Evolutionary conservation across 2,113 vertebrate genomes (phyloP).

Genomic region (Anolis carolinensis): DNA sequence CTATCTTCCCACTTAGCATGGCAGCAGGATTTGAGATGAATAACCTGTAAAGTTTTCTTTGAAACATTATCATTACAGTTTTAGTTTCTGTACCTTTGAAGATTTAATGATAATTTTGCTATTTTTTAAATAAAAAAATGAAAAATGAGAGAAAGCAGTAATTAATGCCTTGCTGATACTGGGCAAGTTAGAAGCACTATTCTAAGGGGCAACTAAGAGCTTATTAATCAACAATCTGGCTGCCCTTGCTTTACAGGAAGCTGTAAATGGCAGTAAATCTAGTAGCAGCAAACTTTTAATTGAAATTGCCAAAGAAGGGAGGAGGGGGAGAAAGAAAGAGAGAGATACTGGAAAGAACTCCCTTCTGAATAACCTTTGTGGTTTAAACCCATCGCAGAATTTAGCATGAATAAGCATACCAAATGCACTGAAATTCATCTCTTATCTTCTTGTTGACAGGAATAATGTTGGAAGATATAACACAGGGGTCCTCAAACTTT

Average conservation of each 20-base stretch:
- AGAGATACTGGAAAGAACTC: background rate
- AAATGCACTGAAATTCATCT: too few species aligned
- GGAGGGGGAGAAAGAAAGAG: too few species aligned
- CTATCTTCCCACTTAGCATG: background rate
- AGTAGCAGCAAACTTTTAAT: background rate
- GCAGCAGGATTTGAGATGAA: background rate
- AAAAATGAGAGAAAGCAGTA: background rate
- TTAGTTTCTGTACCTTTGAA: background rate
- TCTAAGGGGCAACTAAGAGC: background rate
- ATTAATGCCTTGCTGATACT: background rate
- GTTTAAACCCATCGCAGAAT: too few species aligned
- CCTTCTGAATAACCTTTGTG: background rate
- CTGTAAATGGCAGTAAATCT: background rate
- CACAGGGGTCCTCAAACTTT: too few species aligned
- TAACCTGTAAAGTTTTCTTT: background rate
- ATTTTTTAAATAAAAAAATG: background rate
- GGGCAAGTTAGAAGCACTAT: background rate
- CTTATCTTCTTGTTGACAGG: background rate
- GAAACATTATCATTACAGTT: background rate
- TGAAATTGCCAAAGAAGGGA: background rate
- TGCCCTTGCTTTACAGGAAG: background rate
- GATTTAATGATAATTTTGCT: background rate
- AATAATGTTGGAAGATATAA: background rate
- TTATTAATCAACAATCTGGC: background rate
- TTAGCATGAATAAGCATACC: too few species aligned